phyloP scores from a whole-genome alignment of 2,113 vertebrate genomes.

The Muntiacus muntjak region DNA sequence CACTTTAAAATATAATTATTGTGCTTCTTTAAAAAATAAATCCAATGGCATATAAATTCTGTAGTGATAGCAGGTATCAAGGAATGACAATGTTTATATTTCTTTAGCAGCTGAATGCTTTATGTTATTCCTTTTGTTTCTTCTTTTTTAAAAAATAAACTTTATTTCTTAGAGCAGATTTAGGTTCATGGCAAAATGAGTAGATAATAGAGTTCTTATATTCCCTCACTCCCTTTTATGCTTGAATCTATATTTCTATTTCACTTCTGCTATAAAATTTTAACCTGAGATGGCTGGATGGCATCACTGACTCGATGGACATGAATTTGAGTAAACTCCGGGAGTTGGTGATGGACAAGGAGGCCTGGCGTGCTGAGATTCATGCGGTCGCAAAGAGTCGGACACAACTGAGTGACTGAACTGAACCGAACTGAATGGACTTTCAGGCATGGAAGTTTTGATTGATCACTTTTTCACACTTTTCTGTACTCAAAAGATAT shows the following conservation, averaged over 20 bases:
- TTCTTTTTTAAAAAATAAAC: not conserved
- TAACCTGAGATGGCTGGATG: not conserved
- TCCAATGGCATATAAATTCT: not conserved
- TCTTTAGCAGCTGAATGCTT: not conserved
- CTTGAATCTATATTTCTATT: not conserved
- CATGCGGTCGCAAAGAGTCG: too few species aligned
- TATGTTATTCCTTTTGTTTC: not conserved
- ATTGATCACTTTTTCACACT: not conserved
- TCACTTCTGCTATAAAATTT: not conserved
- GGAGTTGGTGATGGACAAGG: too few species aligned
- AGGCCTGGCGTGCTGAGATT: too few species aligned
- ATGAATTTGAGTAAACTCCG: too few species aligned
- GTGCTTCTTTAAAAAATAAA: not conserved
- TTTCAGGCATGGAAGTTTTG: not conserved
- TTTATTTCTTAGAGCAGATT: not conserved
- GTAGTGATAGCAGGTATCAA: not conserved
- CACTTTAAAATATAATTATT: not conserved
- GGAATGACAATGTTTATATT: not conserved
- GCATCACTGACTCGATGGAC: too few species aligned
- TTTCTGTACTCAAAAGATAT: not conserved
- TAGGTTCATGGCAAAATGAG: not conserved
- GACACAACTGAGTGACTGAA: too few species aligned
- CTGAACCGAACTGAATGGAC: not conserved
- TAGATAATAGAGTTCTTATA: not conserved
- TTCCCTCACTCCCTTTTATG: not conserved